phyloP scores from a whole-genome alignment of 1,140 invertebrate species.

The Myzus persicae region DNA sequence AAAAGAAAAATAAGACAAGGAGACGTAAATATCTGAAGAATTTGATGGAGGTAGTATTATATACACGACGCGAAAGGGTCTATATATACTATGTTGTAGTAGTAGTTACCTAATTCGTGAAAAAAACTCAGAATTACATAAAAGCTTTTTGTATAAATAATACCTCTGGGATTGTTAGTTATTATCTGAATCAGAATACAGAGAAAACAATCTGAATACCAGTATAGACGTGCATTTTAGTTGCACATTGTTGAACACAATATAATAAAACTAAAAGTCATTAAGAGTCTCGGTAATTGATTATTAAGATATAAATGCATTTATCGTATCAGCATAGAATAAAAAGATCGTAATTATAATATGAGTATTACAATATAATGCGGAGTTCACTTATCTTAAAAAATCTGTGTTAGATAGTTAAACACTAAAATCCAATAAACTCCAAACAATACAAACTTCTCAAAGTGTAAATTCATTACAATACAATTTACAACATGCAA shows the following conservation, averaged over 20 bases:
- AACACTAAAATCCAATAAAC: not conserved
- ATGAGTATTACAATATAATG: not conserved
- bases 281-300: not conserved
- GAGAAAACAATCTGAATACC: not conserved
- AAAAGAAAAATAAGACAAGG: constrained; percentile 36
- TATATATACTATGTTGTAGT: not conserved
- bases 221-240: not conserved
- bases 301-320: not conserved
- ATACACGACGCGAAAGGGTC: not conserved
- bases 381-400: not conserved
- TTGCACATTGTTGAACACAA: not conserved
- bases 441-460: not conserved
- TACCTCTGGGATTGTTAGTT: not conserved
- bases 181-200: not conserved
- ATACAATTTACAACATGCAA: too few relatives aligned
- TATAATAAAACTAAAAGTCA: not conserved
- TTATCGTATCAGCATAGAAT: not conserved
- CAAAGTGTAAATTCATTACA: not conserved
- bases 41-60: constrained; percentile 5
- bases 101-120: not conserved
- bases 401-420: not conserved
- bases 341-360: not conserved
- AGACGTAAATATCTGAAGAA: constrained; percentile 37
- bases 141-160: constrained; percentile 29
- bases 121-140: constrained; percentile 2